Percentiles rank a stretch among this genome's conserved stretches.
Conservation (phyloP, 2,888 invertebrate genomes). For the Heliconius hortense region DNA sequence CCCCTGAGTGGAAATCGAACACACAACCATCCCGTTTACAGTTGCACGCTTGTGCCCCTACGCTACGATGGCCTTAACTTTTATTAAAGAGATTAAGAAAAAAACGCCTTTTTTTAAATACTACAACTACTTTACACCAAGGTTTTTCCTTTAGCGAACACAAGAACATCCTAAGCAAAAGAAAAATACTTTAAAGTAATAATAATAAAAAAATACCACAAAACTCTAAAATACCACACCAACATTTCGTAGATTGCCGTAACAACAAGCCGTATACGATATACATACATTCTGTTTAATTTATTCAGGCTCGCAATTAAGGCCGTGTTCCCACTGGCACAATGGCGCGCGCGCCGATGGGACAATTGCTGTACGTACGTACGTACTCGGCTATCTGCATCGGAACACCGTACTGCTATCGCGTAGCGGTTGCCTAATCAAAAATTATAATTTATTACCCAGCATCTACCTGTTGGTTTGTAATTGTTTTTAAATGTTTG, state of each 20-base stretch:
- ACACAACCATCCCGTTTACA: no score
- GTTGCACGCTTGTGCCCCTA: no score
- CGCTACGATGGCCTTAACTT: no score
- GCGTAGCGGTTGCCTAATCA: constrained; percentile 50
- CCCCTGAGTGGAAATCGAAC: no score
- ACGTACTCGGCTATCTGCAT: constrained; percentile 76
- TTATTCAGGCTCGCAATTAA: constrained; percentile 78
- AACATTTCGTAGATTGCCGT: constrained; percentile 52
- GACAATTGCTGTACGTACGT: constrained; percentile 70
- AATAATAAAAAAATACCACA: neutral
- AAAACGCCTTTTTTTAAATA: neutral
- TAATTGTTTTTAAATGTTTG: constrained; percentile 20
- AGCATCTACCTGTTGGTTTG: constrained; percentile 4
- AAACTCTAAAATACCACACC: neutral
- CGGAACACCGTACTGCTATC: constrained; percentile 54
- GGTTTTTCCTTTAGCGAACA: no score
- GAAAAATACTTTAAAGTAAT: neutral
- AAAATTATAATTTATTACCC: constrained; percentile 54
- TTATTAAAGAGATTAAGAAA: neutral
- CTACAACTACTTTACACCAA: no score
- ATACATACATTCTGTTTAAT: constrained; percentile 69
- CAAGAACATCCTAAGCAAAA: no score
- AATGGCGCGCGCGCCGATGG: constrained; percentile 71
- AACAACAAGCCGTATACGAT: constrained; percentile 58
- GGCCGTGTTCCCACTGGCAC: constrained; percentile 73